Conservation (phyloP, 1,140 invertebrate species). For the Rhyacophila brunnea region DNA sequence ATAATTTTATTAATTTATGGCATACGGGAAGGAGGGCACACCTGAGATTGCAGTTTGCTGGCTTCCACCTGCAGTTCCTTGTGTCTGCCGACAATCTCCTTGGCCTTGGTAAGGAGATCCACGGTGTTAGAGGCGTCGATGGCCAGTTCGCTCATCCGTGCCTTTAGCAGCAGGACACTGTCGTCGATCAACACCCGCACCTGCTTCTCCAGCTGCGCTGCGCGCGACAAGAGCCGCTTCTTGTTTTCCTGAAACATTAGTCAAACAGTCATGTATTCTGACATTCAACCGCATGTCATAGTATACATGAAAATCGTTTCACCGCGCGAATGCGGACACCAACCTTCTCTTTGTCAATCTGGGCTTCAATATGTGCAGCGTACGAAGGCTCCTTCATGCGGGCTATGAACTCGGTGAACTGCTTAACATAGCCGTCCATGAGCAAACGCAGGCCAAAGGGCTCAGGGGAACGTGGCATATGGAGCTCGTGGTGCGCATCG, state of each 20-base stretch:
- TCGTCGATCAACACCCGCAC: constrained; percentile 88
- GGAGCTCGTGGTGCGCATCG: constrained; percentile 74
- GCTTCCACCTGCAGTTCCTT: constrained; percentile 88
- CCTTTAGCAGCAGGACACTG: constrained; percentile 84
- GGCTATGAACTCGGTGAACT: constrained; percentile 79
- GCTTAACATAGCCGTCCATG: constrained; percentile 78
- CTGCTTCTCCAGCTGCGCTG: constrained; percentile 85
- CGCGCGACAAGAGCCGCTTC: constrained; percentile 73
- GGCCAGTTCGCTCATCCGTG: constrained; percentile 87
- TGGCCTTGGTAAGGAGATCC: constrained; percentile 84
- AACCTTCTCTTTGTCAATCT: constrained; percentile 79
- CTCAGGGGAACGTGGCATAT: constrained; percentile 72
- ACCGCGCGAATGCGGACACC: too few species aligned
- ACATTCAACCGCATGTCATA: too few species aligned
- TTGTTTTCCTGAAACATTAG: constrained; percentile 74
- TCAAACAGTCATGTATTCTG: too few species aligned
- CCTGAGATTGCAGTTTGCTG: constrained; percentile 78
- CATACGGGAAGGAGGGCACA: too few species aligned
- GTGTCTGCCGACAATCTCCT: constrained; percentile 88
- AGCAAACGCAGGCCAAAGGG: constrained; percentile 84
- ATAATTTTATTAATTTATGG: too few species aligned
- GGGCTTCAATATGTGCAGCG: constrained; percentile 66
- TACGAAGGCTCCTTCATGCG: constrained; percentile 79
- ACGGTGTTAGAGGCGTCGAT: constrained; percentile 81
- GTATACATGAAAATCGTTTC: neutral